Conservation (phyloP, 2,888 invertebrate genomes). For the Tetramorium bicarinatum region DNA sequence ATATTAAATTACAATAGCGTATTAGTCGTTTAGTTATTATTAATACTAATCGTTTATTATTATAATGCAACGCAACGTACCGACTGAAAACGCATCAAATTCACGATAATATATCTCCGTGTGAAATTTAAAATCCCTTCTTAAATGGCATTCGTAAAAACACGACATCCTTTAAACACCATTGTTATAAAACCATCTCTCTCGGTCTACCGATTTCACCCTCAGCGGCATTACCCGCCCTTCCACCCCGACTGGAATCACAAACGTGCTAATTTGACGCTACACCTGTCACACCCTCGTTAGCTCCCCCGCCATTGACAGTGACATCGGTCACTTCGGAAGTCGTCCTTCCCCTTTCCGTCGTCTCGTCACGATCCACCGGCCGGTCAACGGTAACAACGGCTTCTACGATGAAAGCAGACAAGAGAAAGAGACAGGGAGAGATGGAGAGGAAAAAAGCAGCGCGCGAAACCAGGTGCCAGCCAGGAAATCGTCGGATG, state of each 20-base stretch:
- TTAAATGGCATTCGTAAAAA: background rate
- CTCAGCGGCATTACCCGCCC: conserved; percentile 6
- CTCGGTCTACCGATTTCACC: conserved; percentile 36
- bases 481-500: conserved; percentile 82
- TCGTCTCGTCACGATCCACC: conserved; percentile 38
- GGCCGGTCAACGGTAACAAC: conserved; percentile 49
- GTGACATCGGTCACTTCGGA: conserved; percentile 57
- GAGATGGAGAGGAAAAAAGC: conserved; percentile 66
- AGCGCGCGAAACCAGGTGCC: conserved; percentile 80
- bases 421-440: conserved; percentile 33
- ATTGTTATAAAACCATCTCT: conserved; percentile 45
- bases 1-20: background rate
- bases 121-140: conserved; percentile 8
- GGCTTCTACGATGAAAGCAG: conserved; percentile 24
- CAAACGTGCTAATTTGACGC: conserved; percentile 50
- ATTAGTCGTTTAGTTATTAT: background rate
- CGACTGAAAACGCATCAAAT: background rate
- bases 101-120: background rate
- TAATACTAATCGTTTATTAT: background rate
- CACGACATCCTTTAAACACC: conserved; percentile 34
- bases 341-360: conserved; percentile 35
- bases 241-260: background rate
- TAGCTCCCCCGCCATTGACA: conserved; percentile 42
- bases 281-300: conserved; percentile 61
- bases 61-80: background rate